Conservation (phyloP, 1,140 invertebrate genomes). For the Grapholita molesta region DNA sequence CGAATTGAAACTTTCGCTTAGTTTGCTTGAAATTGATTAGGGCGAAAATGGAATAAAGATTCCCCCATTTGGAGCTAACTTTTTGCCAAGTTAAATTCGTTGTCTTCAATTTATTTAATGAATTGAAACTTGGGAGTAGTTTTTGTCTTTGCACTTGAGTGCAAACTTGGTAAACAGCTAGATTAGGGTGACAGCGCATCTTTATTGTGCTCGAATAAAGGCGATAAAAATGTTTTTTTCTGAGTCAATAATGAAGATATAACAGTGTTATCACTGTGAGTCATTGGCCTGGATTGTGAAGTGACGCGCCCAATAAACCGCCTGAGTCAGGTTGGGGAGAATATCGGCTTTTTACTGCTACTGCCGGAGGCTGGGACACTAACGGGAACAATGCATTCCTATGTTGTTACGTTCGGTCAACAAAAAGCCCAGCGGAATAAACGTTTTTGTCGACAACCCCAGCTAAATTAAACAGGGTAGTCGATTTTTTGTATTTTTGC, state of each 20-base stretch:
- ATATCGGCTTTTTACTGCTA: slow-evolving; percentile 61
- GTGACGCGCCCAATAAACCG: slow-evolving; percentile 51
- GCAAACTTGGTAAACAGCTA: slow-evolving; percentile 11
- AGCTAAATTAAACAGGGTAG: slow-evolving; percentile 71
- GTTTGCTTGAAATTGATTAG: slow-evolving; percentile 47
- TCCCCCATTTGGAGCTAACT: slow-evolving; percentile 22
- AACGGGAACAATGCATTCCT: slow-evolving; percentile 71
- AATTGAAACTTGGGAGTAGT: neutral
- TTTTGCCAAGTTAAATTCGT: slow-evolving; percentile 15
- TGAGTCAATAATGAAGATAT: slow-evolving; percentile 1
- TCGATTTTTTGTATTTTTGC: slow-evolving; percentile 62
- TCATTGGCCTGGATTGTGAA: slow-evolving; percentile 37
- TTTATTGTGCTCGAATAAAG: slow-evolving; percentile 2
- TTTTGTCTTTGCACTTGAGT: slow-evolving; percentile 5
- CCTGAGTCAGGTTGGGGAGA: slow-evolving; percentile 46
- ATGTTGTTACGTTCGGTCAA: slow-evolving; percentile 62
- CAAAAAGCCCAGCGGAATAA: slow-evolving; percentile 61
- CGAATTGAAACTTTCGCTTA: slow-evolving; percentile 51
- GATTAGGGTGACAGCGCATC: neutral
- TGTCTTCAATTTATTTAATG: slow-evolving; percentile 16
- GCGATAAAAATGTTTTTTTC: neutral
- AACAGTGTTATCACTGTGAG: slow-evolving; percentile 28
- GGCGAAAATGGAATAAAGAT: slow-evolving; percentile 34
- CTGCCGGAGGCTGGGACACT: slow-evolving; percentile 34
- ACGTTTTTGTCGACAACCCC: slow-evolving; percentile 62